Conservation (phyloP, 1,140 invertebrate species). For the Tetragnatha versicolor region DNA sequence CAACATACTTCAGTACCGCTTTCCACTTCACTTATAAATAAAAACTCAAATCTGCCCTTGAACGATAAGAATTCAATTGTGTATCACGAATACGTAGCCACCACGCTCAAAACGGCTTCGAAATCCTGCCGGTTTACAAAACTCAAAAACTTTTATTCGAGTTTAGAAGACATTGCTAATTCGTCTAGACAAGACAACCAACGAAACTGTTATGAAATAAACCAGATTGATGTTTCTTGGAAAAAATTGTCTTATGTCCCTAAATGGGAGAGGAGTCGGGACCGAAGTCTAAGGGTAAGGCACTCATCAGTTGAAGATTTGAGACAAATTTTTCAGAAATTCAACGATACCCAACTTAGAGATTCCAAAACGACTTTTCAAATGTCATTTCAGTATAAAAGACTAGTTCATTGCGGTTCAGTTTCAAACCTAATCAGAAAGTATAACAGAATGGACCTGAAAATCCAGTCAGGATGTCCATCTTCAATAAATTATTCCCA, state of each 20-base stretch:
- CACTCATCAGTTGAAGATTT: slow-evolving; percentile 42
- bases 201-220: not conserved
- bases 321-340: slow-evolving; percentile 25
- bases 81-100: slow-evolving; percentile 71
- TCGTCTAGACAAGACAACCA: not conserved
- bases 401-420: slow-evolving; percentile 15
- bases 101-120: slow-evolving; percentile 75
- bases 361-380: slow-evolving; percentile 6
- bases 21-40: too few species aligned
- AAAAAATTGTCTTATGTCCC: not conserved
- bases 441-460: slow-evolving; percentile 25
- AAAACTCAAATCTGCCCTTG: not conserved
- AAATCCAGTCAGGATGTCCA: not conserved
- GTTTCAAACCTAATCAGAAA: slow-evolving; percentile 45
- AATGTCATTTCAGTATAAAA: slow-evolving; percentile 36
- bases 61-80: slow-evolving; percentile 18
- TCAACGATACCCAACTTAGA: not conserved
- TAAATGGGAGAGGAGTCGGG: slow-evolving; percentile 72
- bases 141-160: slow-evolving; percentile 84
- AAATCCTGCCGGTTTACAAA: slow-evolving; percentile 84
- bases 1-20: too few species aligned
- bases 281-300: slow-evolving; percentile 58
- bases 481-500: too few species aligned
- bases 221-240: not conserved
- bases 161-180: slow-evolving; percentile 73